These are phyloP conservation scores for Callaeas wilsoni DNA, from an alignment of 2,113 vertebrate genomes.

Conservation along the genomic window DNA sequence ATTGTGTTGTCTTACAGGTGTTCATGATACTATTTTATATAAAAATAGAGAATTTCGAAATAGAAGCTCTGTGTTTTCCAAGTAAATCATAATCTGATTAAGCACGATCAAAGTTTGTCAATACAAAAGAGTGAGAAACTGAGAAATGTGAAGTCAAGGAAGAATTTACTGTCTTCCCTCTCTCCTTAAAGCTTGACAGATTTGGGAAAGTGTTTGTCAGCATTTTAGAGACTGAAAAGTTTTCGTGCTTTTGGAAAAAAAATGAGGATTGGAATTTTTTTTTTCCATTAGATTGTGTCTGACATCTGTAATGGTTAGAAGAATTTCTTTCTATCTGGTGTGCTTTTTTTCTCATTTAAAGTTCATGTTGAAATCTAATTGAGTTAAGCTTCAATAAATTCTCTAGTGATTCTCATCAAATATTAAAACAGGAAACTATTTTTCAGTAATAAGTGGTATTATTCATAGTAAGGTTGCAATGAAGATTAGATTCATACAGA, in stretches of 20 bases:
- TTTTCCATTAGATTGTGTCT: not conserved
- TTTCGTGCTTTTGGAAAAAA: not conserved
- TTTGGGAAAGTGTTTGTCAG: not conserved
- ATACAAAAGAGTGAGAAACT: not conserved
- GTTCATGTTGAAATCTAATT: not conserved
- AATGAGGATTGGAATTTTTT: rapidly evolving
- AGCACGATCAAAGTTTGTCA: not conserved
- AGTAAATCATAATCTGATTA: not conserved
- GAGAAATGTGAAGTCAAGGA: not conserved
- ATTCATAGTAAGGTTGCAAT: not conserved
- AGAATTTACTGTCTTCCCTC: not conserved
- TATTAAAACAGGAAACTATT: not conserved
- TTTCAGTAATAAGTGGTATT: not conserved
- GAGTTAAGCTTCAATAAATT: not conserved
- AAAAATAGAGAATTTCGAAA: not conserved
- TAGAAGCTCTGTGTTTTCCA: not conserved
- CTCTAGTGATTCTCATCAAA: not conserved
- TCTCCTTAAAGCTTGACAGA: not conserved
- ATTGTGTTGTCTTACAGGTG: not conserved
- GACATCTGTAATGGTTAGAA: not conserved
- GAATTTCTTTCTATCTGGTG: not conserved
- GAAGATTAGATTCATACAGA: not conserved
- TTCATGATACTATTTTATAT: not conserved
- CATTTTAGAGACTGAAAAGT: not conserved
- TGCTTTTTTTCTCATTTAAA: not conserved